These are phyloP conservation scores for Physocephala rufipes DNA, from an alignment of 2,888 invertebrate genomes.

Conservation along the genomic window DNA sequence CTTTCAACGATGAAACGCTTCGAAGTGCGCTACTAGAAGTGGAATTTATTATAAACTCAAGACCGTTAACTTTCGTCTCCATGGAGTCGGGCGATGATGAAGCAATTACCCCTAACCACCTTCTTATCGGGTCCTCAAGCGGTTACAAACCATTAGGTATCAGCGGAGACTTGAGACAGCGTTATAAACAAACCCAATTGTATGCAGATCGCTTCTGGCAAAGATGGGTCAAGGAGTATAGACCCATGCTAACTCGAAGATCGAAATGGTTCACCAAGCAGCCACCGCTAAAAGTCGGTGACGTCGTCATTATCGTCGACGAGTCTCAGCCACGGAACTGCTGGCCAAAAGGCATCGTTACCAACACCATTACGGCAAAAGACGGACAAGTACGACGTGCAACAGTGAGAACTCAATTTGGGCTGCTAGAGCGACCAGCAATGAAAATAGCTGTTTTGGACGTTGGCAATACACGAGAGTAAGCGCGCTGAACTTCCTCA, in stretches of 20 bases:
- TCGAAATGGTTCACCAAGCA: conserved; percentile 38
- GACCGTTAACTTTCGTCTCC: conserved; percentile 34
- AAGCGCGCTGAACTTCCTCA: conserved; percentile 30
- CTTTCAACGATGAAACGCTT: conserved; percentile 40
- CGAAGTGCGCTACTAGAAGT: conserved; percentile 37
- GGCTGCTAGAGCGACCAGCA: conserved; percentile 31
- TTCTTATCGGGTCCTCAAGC: conserved; percentile 7
- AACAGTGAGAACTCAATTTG: conserved; percentile 15
- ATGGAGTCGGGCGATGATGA: conserved; percentile 40
- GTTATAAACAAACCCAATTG: conserved; percentile 19
- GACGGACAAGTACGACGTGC: conserved; percentile 14
- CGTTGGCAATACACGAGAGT: conserved; percentile 29
- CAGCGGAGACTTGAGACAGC: not conserved
- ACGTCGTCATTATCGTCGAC: conserved; percentile 40
- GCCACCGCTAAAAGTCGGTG: conserved; percentile 34
- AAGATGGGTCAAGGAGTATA: conserved; percentile 40
- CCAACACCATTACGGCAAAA: not conserved
- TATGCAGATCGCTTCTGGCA: conserved; percentile 44
- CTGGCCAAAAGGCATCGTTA: conserved; percentile 40
- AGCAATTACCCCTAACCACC: conserved; percentile 43
- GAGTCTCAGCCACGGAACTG: conserved; percentile 31
- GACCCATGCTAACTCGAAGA: conserved; percentile 35
- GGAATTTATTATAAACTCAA: conserved; percentile 41
- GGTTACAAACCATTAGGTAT: conserved; percentile 6
- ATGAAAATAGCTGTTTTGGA: conserved; percentile 37